Conservation (phyloP, 2,797 vertebrate genomes). For the Gallinago stenura region DNA sequence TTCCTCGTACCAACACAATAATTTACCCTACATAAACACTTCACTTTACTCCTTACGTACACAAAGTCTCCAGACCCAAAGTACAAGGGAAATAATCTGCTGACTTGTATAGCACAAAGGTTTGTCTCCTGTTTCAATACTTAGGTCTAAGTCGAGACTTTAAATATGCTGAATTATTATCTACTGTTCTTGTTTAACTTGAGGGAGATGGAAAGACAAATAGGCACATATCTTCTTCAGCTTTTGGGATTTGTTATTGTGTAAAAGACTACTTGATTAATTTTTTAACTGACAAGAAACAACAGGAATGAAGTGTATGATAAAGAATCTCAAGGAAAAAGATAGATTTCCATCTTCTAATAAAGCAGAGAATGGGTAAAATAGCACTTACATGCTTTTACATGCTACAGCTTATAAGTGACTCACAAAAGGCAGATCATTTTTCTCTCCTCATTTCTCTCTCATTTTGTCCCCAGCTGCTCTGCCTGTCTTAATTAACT, state of each 20-base stretch:
- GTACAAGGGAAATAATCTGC: not conserved
- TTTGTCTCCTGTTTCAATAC: not conserved
- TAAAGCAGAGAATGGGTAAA: not conserved
- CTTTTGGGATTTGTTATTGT: not conserved
- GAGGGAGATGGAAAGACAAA: not conserved
- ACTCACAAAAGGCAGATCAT: not conserved
- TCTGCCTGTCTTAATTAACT: conserved; percentile 18
- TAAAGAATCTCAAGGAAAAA: not conserved
- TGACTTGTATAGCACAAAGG: not conserved
- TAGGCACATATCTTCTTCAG: fast-evolving
- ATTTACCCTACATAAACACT: not conserved
- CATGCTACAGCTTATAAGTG: not conserved
- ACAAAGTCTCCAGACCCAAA: not conserved
- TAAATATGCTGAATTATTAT: not conserved
- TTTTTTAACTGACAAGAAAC: not conserved
- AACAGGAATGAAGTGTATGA: not conserved
- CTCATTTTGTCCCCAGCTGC: not conserved
- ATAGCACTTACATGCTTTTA: not conserved
- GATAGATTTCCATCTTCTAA: not conserved
- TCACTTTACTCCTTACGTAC: not conserved
- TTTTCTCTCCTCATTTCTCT: not conserved
- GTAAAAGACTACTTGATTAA: not conserved
- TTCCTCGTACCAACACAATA: not conserved
- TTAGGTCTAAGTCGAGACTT: not conserved
- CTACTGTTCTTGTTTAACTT: not conserved